Conservation (phyloP, 2,888 invertebrate genomes). For the Sinelater perroti region DNA sequence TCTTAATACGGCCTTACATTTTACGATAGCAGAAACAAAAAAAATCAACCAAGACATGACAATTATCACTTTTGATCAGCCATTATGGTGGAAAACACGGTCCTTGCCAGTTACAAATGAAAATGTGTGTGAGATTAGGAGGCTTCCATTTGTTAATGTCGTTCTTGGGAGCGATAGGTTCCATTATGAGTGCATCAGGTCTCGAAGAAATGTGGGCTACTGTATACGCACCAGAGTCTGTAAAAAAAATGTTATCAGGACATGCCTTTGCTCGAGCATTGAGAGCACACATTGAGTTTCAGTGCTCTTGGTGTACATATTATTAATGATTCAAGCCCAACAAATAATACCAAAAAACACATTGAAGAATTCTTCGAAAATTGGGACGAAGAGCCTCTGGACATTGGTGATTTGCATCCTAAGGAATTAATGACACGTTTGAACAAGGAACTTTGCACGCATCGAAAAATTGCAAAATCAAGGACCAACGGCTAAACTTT, state of each 20-base stretch:
- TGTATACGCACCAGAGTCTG: neutral
- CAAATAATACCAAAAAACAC: too few species aligned
- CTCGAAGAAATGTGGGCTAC: neutral
- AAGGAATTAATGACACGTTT: too few species aligned
- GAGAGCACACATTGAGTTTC: neutral
- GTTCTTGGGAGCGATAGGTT: neutral
- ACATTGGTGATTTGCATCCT: too few species aligned
- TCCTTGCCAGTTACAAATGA: neutral
- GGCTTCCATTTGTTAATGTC: neutral
- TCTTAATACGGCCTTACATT: neutral
- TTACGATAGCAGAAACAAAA: neutral
- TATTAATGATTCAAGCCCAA: too few species aligned
- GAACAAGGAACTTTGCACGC: too few species aligned
- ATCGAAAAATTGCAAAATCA: too few species aligned
- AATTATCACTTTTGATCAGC: neutral
- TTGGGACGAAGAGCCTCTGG: too few species aligned
- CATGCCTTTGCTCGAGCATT: neutral
- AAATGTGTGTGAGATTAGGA: neutral
- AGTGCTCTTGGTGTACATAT: too few species aligned
- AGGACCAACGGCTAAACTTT: too few species aligned
- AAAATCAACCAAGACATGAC: neutral
- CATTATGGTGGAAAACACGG: neutral
- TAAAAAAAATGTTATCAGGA: neutral
- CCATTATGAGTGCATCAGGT: neutral
- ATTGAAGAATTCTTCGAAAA: too few species aligned